A percentile compares a stretch with the other conserved stretches of the same genome.
Evolutionary conservation across 2,888 invertebrate genomes (phyloP).

Genomic region (Drosophila neonasuta): DNA sequence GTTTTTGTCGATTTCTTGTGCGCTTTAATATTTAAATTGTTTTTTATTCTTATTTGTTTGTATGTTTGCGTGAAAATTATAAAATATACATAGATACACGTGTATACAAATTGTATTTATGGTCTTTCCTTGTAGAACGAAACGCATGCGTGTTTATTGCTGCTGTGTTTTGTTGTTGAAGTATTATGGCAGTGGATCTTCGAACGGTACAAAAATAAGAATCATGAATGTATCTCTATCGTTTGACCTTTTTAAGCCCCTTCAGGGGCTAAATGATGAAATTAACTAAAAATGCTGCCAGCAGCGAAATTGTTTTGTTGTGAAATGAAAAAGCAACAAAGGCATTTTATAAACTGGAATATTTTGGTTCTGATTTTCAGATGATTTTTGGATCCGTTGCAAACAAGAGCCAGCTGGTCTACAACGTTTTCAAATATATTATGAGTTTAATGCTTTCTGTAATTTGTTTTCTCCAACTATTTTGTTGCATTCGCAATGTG

Average conservation of each 20-base stretch:
- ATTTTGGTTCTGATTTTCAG: conserved; percentile 19
- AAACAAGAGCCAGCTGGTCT: conserved; percentile 68
- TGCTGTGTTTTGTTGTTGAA: conserved; percentile 20
- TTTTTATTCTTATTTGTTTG: conserved; percentile 11
- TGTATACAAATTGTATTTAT: conserved; percentile 2
- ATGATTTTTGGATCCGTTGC: conserved; percentile 44
- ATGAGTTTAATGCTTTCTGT: conserved; percentile 6
- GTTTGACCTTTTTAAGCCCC: conserved; percentile 31
- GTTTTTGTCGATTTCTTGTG: conserved; percentile 35
- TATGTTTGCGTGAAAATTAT: conserved; percentile 33
- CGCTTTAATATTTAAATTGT: conserved; percentile 18
- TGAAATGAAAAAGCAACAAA: conserved; percentile 50
- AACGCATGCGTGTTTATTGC: conserved; percentile 47
- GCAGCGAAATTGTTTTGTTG: conserved; percentile 52
- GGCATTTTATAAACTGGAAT: conserved; percentile 18
- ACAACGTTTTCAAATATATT: conserved; percentile 42
- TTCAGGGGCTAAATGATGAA: conserved; percentile 13
- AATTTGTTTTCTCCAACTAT: neutral
- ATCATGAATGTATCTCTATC: conserved; percentile 23
- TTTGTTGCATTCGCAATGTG: conserved; percentile 2
- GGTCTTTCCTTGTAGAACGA: conserved; percentile 27
- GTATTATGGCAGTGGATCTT: conserved; percentile 67
- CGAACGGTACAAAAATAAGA: conserved; percentile 62
- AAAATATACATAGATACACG: conserved; percentile 19
- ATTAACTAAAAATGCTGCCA: conserved; percentile 59